These are phyloP conservation scores for Cynoglossus semilaevis DNA, from an alignment of 2,113 vertebrate genomes.

Conservation along the genomic window DNA sequence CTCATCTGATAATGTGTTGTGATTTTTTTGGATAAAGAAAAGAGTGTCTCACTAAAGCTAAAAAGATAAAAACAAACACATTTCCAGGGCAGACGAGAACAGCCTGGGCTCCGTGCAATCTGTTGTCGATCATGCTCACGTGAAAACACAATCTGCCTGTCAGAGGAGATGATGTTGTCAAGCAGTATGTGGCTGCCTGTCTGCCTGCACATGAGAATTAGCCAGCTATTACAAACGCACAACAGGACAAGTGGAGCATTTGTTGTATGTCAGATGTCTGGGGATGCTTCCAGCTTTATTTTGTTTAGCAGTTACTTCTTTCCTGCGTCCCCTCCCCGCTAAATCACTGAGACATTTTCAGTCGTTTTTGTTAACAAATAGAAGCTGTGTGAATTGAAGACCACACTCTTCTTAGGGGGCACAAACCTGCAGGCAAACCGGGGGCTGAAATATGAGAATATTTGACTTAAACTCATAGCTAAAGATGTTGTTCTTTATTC, in stretches of 20 bases:
- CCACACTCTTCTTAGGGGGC: slow-evolving; percentile 45
- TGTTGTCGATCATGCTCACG: slow-evolving; percentile 72
- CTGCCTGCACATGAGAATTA: slow-evolving; percentile 70
- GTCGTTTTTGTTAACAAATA: slow-evolving; percentile 53
- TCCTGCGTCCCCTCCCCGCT: slow-evolving; percentile 38
- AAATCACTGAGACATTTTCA: slow-evolving; percentile 55
- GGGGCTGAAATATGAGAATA: no score
- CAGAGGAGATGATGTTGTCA: slow-evolving; percentile 78
- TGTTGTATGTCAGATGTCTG: slow-evolving; percentile 59
- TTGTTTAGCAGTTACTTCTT: slow-evolving; percentile 59
- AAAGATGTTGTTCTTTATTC: no score
- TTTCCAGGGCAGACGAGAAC: slow-evolving; percentile 68
- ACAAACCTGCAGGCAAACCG: slow-evolving; percentile 59
- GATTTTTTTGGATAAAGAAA: slow-evolving; percentile 47
- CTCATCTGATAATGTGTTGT: slow-evolving; percentile 42
- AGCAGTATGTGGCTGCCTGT: slow-evolving; percentile 43
- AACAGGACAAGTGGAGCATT: slow-evolving; percentile 46
- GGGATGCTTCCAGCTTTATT: slow-evolving; percentile 55
- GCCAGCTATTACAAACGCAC: slow-evolving; percentile 56
- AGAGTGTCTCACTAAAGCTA: slow-evolving; percentile 50
- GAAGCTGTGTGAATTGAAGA: slow-evolving; percentile 61
- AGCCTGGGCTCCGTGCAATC: slow-evolving; percentile 61
- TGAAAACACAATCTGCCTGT: slow-evolving; percentile 80
- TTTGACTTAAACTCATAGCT: no score
- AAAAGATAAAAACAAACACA: slow-evolving; percentile 71